Base-by-base conservation (phyloP, 2,113 vertebrate genomes). In the Malurus elegans region DNA sequence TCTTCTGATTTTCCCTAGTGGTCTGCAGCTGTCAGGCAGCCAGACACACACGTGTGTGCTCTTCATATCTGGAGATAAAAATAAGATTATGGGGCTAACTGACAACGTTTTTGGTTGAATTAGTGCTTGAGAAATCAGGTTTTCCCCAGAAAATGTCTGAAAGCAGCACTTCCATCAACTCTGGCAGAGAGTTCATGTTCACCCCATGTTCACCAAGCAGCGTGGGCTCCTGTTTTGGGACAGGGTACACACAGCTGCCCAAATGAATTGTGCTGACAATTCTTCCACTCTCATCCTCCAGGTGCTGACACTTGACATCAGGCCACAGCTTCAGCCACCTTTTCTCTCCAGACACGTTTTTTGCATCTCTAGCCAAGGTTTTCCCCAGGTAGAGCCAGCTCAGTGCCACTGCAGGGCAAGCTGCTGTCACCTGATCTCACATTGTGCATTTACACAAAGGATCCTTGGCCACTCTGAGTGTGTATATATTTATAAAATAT, bases 11-110 rank as follows among this genome's bases (percentile, higher is more conserved):
- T 92, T 95, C 66, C 86, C 76, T 44, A 69, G 47, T 31, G 92
- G 70, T 38, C 92, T 92, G 83, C 96, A 96, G 95, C 88, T 96
- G 95, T 65, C 66, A 45, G 34, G 62, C 62, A 3, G 71, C 32
- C 80, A 91, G 65, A 71, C 57, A 83, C 62, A 74, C 65, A 16
- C 47, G 62, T 51, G 82, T 64, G 60, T 58, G 47, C 79, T 92
- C 51, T 58, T 87, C 73, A 29, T 17, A 85, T 53, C 72, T 45
- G 61, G 73, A 89, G 73, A 79, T 88, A 93, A 95, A 97, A 94
- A 85, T 91, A 93, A 88, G 19, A 83, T 93, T 26, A 80, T n/a
- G 34, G 9, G 74, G 21, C 67, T 79, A 96, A 88, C 45, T 79
- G 75, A 58, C 61, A 38, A 93, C 65, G 60, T 20, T 86, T 81